Base-by-base conservation (phyloP, 2,797 vertebrate species). In the Miichthys miiuy region DNA sequence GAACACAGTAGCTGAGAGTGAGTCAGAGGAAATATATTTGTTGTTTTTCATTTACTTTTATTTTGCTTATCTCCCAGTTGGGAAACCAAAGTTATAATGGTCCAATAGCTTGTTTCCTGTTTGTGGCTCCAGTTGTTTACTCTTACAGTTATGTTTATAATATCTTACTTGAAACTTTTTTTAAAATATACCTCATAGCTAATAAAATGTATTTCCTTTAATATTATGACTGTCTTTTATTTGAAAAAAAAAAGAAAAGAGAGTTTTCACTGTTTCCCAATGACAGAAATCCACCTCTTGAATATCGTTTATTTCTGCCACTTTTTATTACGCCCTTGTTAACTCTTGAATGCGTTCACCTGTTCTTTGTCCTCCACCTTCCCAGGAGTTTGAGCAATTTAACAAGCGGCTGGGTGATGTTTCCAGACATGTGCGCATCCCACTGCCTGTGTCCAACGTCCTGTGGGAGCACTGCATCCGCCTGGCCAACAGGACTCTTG, bases 391-490 rank as follows among this genome's bases (percentile, higher is more conserved):
- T 92, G 98, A 99, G 83, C 95, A 96, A 70, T 99, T 98, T 84
- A 98, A 97, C 93, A 94, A 94, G 90, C 94, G 95, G 46, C 91
- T 99, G 85, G 94, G 84, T 0, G 98, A 99, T 4, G 96, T 99
- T 83, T 98, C 97, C 75, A 97, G 96, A 91, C 96, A 96, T 58
- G 98, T 99, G 51, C 97, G 97, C 74, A 97, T 99, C 90, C 98
- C 98, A 0, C 90, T 99, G 82, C 95, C 97, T 0, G 98, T 99
- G 78, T 99, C 98, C 88, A 99, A 99, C 75, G 98, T 99, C 78
- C 96, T 99, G 71, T 99, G 98, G 98, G 98, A 99, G 82, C 98
- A 99, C 89, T 99, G 98, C 91, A 99, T 99, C 85, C 97, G 98
- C 27, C 88, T 99, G 91, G 97, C 98, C 83, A 99, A 99, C 85